Base-by-base conservation (phyloP, 2,888 invertebrate genomes). In the Dromius quadrimaculatus region DNA sequence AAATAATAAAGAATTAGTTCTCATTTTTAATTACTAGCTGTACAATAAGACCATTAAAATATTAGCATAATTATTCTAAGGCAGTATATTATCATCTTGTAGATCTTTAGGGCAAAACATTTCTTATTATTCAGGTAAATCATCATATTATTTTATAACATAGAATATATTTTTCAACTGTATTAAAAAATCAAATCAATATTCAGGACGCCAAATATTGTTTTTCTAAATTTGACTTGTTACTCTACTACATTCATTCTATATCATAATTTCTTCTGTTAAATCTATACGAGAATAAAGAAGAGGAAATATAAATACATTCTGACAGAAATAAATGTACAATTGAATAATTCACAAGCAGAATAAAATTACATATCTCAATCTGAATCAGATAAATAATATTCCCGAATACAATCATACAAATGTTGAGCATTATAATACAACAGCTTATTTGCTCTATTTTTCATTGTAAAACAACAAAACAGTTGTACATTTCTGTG, bases 101-200 rank as follows among this genome's bases (percentile, higher is more conserved):
- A 54, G 28, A 54, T 54, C 50, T 54, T 54, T 28, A 54, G 19
- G n/a, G n/a, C n/a, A n/a, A n/a, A n/a, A n/a, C n/a, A n/a, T n/a
- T n/a, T n/a, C n/a, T n/a, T n/a, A n/a, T n/a, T n/a, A n/a, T n/a
- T n/a, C n/a, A n/a, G n/a, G n/a, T n/a, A n/a, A n/a, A n/a, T n/a
- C n/a, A n/a, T n/a, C n/a, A n/a, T n/a, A n/a, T n/a, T n/a, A n/a
- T n/a, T n/a, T n/a, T n/a, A n/a, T n/a, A n/a, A n/a, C n/a, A n/a
- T n/a, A n/a, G n/a, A n/a, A n/a, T n/a, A n/a, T n/a, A n/a, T n/a
- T n/a, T n/a, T n/a, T n/a, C n/a, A n/a, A n/a, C n/a, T n/a, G n/a
- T n/a, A n/a, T n/a, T n/a, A n/a, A n/a, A n/a, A n/a, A n/a, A n/a
- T n/a, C n/a, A n/a, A n/a, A n/a, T n/a, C n/a, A n/a, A n/a, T n/a